A percentile compares a stretch with the other conserved stretches of the same genome.
These are phyloP conservation scores for Baccha elongata DNA, from an alignment of 2,888 invertebrate species.

Conservation along the genomic window DNA sequence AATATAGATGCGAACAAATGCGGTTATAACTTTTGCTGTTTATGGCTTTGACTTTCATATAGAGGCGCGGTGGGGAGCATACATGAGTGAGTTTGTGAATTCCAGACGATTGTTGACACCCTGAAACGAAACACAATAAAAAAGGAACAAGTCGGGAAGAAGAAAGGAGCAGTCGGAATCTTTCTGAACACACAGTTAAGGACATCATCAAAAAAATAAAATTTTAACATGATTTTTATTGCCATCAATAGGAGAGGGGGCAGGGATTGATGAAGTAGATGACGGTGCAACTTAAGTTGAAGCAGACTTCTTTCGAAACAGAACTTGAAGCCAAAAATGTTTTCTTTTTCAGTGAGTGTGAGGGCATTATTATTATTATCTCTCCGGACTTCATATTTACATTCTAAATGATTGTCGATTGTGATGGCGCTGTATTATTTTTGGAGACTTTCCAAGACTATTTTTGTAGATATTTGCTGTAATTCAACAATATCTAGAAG, in stretches of 20 bases:
- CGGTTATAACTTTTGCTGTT: conserved; percentile 70
- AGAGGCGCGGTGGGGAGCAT: conserved; percentile 4
- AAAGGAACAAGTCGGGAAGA: conserved; percentile 42
- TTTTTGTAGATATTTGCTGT: conserved; percentile 36
- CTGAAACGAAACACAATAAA: conserved; percentile 26
- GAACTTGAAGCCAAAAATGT: conserved; percentile 77
- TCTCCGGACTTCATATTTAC: conserved; percentile 80
- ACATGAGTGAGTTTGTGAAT: conserved; percentile 49
- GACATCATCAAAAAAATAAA: conserved; percentile 62
- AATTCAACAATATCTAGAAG: conserved; percentile 37
- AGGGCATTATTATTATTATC: conserved; percentile 79
- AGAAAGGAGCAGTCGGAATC: conserved; percentile 42
- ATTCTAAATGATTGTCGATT: conserved; percentile 5
- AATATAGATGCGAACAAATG: conserved; percentile 32
- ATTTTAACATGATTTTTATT: conserved; percentile 73
- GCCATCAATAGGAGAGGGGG: conserved; percentile 62
- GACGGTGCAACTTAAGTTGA: conserved; percentile 19
- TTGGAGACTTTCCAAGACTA: conserved; percentile 54
- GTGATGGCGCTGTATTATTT: conserved; percentile 5
- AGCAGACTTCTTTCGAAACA: conserved; percentile 22
- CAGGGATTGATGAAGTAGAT: background rate
- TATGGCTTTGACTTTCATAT: conserved; percentile 68
- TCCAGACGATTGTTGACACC: conserved; percentile 70
- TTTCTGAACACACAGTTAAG: conserved; percentile 33
- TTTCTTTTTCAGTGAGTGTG: conserved; percentile 79